Evolutionary conservation across 2,888 invertebrate species (phyloP), one percentile per base, ranked within the genome.

Genomic region (Drosophila peninsularis): DNA sequence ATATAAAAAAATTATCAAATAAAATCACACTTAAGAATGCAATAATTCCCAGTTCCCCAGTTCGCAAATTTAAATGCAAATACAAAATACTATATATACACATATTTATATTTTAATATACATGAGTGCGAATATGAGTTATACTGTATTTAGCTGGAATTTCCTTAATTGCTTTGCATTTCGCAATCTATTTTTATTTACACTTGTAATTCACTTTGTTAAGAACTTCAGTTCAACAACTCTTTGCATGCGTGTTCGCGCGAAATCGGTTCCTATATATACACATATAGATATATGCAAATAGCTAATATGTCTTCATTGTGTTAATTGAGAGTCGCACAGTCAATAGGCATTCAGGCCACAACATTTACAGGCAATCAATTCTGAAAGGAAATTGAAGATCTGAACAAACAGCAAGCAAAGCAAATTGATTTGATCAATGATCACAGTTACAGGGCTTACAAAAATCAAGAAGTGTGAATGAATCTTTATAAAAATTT

Each of bases 281-380:
- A 13, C 5, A 13, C 5, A 32, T 32, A 32, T 4, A 32, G 2
- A 11, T 32, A 47, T 47, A 6, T 19, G 30, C 13, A n/a, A n/a
- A 36, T 36, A 17, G 30, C 30, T 5, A 9, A 41, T 50, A 34
- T 52, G n/a, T 47, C 30, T 64, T 50, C 50, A 50, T 37, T 17
- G 44, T 19, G 30, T 32, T 64, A 27, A 64, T 65, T 64, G 17
- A 32, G 52, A 47, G 45, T 47, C 27, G 10, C 52, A 14, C 13
- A 34, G 21, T 34, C 34, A 36, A 37, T 14, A 37, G 13, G 19
- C 13, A 27, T 44, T 30, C 42, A n/a, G 55, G 42, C n/a, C n/a
- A 62, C 6, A 34, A 21, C 27, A 17, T 47, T 49, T 7, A 34
- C 34, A 55, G 42, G 11, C 63, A 63, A 49, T 62, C 63, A 63